Percentiles rank a stretch among this genome's conserved stretches.
Conservation (phyloP, 2,797 vertebrate species). For the Sciurus vulgaris region DNA sequence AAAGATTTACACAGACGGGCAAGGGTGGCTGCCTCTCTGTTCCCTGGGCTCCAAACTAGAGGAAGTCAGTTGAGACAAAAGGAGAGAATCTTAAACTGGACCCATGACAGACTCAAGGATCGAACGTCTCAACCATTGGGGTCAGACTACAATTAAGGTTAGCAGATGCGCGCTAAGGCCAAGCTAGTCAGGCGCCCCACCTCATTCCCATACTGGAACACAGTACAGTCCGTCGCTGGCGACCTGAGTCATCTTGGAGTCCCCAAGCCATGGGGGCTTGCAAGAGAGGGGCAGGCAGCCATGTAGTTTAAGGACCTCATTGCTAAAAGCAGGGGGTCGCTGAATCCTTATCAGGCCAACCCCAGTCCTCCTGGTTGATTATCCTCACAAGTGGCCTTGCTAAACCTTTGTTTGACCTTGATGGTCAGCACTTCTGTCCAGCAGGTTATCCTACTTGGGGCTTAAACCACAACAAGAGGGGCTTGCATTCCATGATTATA, state of each 20-base stretch:
- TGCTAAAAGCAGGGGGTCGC: neutral
- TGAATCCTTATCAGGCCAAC: neutral
- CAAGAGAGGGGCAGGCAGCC: neutral
- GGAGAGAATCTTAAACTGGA: neutral
- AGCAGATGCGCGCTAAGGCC: rapidly evolving
- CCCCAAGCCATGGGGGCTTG: neutral
- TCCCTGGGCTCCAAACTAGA: neutral
- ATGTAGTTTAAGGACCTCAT: neutral
- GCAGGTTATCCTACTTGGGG: neutral
- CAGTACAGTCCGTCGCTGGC: rapidly evolving
- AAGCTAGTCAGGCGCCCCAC: rapidly evolving
- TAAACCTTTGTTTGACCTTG: neutral
- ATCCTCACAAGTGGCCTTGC: neutral
- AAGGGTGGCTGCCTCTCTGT: neutral
- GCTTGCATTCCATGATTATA: neutral
- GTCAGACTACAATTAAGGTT: neutral
- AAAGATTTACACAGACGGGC: neutral
- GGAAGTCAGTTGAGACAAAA: neutral
- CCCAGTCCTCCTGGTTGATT: neutral
- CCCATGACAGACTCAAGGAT: neutral
- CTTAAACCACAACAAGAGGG: neutral
- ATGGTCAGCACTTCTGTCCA: neutral
- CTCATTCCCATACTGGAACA: neutral
- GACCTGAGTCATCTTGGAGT: neutral
- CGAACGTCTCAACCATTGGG: neutral